These are phyloP conservation scores for Pachyseris speciosa DNA, from an alignment of 64 coral and sea anemone species.

Conservation along the genomic window DNA sequence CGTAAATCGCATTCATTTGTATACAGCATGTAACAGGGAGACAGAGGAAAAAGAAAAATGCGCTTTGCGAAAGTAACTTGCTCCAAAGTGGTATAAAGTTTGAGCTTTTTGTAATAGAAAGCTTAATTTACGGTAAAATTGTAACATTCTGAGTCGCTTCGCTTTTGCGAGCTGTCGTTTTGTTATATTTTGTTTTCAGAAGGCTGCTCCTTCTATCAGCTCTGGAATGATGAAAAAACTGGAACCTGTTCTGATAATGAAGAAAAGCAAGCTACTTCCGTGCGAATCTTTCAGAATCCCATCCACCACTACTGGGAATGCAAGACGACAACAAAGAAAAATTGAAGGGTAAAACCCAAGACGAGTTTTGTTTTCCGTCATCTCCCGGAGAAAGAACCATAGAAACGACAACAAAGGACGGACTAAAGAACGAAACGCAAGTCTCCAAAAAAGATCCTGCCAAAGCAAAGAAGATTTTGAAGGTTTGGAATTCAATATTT, in stretches of 20 bases:
- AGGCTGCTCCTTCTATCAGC: neutral
- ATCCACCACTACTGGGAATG: neutral
- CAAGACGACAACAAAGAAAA: neutral
- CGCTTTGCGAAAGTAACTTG: neutral
- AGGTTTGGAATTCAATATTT: neutral
- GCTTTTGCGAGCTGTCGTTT: neutral
- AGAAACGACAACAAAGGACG: neutral
- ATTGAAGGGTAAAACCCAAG: neutral
- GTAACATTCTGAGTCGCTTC: too few species aligned
- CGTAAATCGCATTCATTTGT: neutral
- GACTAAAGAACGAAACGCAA: neutral
- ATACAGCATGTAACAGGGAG: neutral
- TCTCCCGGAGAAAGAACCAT: neutral
- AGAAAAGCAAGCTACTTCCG: neutral
- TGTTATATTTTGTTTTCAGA: neutral
- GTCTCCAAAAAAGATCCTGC: neutral
- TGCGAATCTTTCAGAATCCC: neutral
- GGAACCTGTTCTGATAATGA: neutral
- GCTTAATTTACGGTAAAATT: too few species aligned
- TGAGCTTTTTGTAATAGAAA: too few species aligned
- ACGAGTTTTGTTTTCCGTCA: conserved; percentile 2
- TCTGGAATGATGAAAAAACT: conserved; percentile 37
- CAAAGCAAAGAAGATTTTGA: neutral
- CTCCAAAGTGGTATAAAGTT: neutral
- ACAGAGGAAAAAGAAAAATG: neutral